Evolutionary conservation across 2,797 vertebrate genomes (phyloP), one percentile per base, ranked within the genome.

Genomic region (Ceyx erithaca): DNA sequence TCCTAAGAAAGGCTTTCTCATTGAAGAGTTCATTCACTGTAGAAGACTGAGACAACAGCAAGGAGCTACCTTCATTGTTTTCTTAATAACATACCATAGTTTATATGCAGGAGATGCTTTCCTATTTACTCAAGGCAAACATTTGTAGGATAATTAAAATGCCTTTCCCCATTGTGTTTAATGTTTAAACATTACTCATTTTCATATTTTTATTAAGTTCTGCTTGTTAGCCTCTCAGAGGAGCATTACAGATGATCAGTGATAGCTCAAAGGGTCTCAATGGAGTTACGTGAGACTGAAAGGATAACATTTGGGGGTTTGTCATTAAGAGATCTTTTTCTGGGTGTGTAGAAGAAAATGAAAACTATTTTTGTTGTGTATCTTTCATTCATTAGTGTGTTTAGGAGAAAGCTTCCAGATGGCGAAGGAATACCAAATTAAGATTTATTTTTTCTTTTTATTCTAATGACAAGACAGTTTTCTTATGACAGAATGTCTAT

Each of bases 371-470:
- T 45, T 25, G 31, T 45, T 66, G 14, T n/a, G 28, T 67, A n/a
- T 37, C 12, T 54, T 85, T 78, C 18, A 16, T 49, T 80, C 8
- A 1, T 75, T 57, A 23, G 12, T 68, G 85, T 80, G 30, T 59
- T 75, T 70, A 80, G 80, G 25, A 89, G 30, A 89, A 59, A 69
- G 66, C 31, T 90, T 94, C 75, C 81, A 91, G 71, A 83, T 72
- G 90, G 80, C 3, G 14, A 80, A 78, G 21, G 35, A 64, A 79
- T 31, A 66, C 13, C 20, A 78, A 85, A 75, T 0, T 30, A 41
- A 67, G 43, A 14, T 57, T 63, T 76, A 46, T 55, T 22, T 63
- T 58, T 79, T 51, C 22, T 68, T 61, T 72, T 51, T 63, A 49
- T 26, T 49, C 26, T 30, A 54, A 41, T 0, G 7, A 20, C 16